Conservation (phyloP, 2,888 invertebrate species). For the Eulithis testata region DNA sequence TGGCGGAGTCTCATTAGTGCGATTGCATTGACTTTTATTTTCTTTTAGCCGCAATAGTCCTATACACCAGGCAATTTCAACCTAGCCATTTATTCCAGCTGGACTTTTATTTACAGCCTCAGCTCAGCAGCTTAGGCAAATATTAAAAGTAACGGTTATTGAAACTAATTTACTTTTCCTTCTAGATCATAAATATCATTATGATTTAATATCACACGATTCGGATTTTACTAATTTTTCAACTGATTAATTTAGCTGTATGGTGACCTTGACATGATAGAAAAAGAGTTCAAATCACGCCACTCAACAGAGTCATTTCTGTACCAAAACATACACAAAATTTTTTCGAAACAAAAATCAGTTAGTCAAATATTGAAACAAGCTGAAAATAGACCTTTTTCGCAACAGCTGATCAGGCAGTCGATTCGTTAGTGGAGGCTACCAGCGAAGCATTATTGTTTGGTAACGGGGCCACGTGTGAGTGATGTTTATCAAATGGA, state of each 20-base stretch:
- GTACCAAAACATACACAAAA: too few relatives aligned
- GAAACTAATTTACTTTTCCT: neutral
- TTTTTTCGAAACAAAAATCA: too few relatives aligned
- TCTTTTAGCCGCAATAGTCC: slow-evolving; percentile 20
- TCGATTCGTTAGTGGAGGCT: neutral
- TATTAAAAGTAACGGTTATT: neutral
- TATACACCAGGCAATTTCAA: slow-evolving; percentile 26
- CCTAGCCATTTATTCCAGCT: slow-evolving; percentile 21
- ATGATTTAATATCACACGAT: too few relatives aligned
- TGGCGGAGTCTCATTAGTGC: slow-evolving; percentile 36
- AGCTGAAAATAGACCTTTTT: neutral
- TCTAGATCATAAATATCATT: neutral
- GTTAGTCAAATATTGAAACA: too few relatives aligned
- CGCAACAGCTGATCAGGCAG: neutral
- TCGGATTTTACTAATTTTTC: too few relatives aligned
- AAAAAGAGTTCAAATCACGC: too few relatives aligned
- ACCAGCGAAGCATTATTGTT: slow-evolving; percentile 15
- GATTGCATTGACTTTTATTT: slow-evolving; percentile 32
- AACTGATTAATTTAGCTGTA: too few relatives aligned
- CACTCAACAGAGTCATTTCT: too few relatives aligned
- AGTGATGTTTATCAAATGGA: slow-evolving; percentile 6
- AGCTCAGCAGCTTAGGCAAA: neutral
- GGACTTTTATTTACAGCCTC: slow-evolving; percentile 16
- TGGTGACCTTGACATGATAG: too few relatives aligned
- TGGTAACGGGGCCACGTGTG: slow-evolving; percentile 11